phyloP scores from a whole-genome alignment of 2,797 vertebrate genomes.

The Gallirallus australis region DNA sequence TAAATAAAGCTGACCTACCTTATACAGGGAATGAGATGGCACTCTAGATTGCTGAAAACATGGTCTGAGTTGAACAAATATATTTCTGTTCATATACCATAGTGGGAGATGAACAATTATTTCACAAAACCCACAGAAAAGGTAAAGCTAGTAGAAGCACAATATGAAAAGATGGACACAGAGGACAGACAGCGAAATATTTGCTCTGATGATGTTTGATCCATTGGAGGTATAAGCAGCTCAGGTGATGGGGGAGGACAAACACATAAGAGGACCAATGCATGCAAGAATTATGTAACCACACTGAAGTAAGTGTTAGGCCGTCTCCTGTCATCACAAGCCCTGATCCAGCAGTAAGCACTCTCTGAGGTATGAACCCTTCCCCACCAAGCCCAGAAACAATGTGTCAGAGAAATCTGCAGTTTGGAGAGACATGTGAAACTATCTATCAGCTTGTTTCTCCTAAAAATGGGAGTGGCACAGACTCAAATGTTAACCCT shows the following conservation, averaged over 20 bases:
- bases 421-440: neutral
- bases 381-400: conserved; percentile 6
- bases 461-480: neutral
- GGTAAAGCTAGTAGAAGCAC: neutral
- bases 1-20: neutral
- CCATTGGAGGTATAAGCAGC: neutral
- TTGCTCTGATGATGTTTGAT: neutral
- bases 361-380: neutral
- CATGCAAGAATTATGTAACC: rapidly evolving
- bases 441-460: neutral
- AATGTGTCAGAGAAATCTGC: conserved; percentile 2
- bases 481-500: neutral
- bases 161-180: neutral
- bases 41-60: neutral
- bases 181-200: neutral
- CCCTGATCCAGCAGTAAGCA: neutral
- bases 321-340: neutral
- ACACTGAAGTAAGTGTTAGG: neutral
- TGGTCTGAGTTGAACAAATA: neutral
- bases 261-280: neutral
- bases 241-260: neutral
- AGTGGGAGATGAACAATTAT: neutral
- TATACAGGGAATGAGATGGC: neutral
- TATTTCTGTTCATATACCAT: neutral
- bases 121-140: neutral